Evolutionary conservation across 2,797 vertebrate species (phyloP).

Genomic region (Rhodeus uyekii): DNA sequence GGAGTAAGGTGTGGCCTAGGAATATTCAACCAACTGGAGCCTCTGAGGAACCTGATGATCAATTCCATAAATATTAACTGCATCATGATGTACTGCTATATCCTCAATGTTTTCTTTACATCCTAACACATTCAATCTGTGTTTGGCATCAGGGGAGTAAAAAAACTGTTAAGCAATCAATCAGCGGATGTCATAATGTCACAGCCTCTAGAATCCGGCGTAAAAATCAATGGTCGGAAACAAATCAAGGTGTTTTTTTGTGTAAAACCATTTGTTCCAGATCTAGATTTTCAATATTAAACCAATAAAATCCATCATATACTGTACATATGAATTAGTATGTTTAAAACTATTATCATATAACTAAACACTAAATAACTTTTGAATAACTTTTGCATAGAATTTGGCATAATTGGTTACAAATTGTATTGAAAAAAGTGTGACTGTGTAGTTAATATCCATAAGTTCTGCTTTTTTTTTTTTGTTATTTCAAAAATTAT

Average conservation of each 20-base stretch:
- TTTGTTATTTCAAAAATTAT: no score
- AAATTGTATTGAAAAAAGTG: background rate
- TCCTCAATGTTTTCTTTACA: background rate
- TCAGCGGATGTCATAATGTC: conserved; percentile 42
- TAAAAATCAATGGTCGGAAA: conserved; percentile 36
- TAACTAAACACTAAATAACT: background rate
- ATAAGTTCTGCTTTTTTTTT: background rate
- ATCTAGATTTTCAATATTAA: background rate
- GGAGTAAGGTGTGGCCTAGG: no score
- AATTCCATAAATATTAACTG: no score
- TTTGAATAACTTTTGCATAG: background rate
- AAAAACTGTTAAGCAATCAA: conserved; percentile 35
- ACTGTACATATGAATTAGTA: background rate
- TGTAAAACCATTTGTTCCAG: background rate
- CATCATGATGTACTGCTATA: no score
- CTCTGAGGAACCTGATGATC: no score
- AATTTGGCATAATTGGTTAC: background rate
- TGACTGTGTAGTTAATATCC: background rate
- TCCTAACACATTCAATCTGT: background rate
- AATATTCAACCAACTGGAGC: no score
- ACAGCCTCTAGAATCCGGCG: conserved; percentile 16
- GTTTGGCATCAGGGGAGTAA: conserved; percentile 13
- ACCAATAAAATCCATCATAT: background rate
- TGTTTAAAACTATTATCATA: background rate
- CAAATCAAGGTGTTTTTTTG: conserved; percentile 3